These are phyloP conservation scores for Sebastes elongatus DNA, from an alignment of 2,797 vertebrate species.

Conservation along the genomic window DNA sequence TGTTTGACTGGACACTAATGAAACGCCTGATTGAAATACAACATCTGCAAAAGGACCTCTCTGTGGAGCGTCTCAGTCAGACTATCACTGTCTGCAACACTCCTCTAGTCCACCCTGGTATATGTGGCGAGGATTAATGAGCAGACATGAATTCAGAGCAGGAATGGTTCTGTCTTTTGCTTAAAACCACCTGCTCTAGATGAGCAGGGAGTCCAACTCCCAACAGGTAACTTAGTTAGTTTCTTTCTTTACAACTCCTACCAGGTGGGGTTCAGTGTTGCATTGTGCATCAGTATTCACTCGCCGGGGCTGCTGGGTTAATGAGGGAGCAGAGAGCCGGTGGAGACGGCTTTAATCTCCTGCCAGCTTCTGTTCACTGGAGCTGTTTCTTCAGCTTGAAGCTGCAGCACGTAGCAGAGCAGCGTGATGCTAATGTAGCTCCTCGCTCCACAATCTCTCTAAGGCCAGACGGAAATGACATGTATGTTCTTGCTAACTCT, in stretches of 20 bases:
- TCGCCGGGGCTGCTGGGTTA: neutral
- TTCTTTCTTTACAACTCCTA: conserved; percentile 9
- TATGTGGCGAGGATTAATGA: conserved; percentile 19
- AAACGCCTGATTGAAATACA: conserved; percentile 17
- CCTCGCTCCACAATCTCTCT: neutral
- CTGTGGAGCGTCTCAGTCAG: conserved; percentile 4
- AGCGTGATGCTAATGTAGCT: neutral
- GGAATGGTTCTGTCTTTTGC: neutral
- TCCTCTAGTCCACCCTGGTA: neutral
- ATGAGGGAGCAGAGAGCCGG: conserved; percentile 15
- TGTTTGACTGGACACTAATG: conserved; percentile 9
- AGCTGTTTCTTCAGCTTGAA: neutral
- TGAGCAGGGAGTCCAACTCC: conserved; percentile 2
- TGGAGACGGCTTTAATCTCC: conserved; percentile 28
- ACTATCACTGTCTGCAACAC: conserved; percentile 9
- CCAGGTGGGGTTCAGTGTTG: neutral
- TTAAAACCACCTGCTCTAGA: conserved; percentile 19
- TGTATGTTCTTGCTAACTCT: neutral
- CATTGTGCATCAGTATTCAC: conserved; percentile 25
- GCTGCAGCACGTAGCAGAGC: conserved; percentile 1
- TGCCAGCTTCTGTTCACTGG: conserved; percentile 20
- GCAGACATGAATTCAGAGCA: conserved; percentile 36
- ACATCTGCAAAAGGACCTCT: neutral
- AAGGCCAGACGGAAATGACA: neutral
- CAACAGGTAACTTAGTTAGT: conserved; percentile 8